These are phyloP conservation scores for Palythoa grandis DNA, from an alignment of 92 coral and sea anemone genomes.

Conservation along the genomic window DNA sequence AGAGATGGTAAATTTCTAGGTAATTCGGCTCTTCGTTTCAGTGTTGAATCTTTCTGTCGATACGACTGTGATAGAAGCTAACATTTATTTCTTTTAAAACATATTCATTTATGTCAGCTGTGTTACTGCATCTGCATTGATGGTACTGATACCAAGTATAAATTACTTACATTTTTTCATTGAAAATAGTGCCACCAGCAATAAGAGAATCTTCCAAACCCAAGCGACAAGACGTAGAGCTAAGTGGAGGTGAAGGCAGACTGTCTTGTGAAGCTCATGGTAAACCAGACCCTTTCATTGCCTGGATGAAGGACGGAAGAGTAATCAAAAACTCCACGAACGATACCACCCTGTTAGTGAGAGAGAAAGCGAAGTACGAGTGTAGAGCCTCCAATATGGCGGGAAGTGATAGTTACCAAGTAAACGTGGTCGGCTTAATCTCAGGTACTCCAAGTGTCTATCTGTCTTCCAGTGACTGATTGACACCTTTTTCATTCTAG, in stretches of 20 bases:
- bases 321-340: background rate
- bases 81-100: no score
- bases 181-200: background rate
- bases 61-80: no score
- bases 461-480: background rate
- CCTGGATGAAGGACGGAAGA: background rate
- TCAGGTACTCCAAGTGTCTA: background rate
- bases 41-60: no score
- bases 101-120: no score
- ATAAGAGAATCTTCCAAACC: background rate
- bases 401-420: background rate
- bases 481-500: background rate
- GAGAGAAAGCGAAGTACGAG: conserved; percentile 8
- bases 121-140: no score
- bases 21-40: no score
- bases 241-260: background rate
- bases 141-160: no score
- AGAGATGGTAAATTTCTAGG: no score
- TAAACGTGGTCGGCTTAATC: background rate
- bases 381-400: conserved; percentile 25
- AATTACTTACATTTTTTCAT: no score
- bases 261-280: background rate
- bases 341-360: background rate
- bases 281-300: background rate
- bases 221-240: background rate